phyloP scores from a whole-genome alignment of 2,888 invertebrate genomes.

The Acholoe squamosa region DNA sequence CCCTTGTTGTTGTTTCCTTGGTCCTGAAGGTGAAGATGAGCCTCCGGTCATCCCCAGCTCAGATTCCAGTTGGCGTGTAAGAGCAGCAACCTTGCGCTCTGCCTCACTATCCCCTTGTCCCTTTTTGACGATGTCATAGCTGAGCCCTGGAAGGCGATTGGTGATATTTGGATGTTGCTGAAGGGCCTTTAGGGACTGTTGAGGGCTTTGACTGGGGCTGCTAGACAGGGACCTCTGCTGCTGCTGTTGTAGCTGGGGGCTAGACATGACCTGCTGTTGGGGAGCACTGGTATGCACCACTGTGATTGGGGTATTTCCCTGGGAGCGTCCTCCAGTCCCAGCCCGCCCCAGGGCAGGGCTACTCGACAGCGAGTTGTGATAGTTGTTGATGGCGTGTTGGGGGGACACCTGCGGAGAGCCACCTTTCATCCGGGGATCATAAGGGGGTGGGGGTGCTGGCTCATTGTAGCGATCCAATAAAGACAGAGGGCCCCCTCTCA shows the following conservation, averaged over 20 bases:
- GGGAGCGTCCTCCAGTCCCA: background rate
- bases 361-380: constrained; percentile 64
- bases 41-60: constrained; percentile 68
- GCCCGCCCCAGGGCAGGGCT: constrained; percentile 64
- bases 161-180: background rate
- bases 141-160: constrained; percentile 64
- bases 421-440: constrained; percentile 65
- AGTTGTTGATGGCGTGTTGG: constrained; percentile 61
- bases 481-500: constrained; percentile 31
- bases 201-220: background rate
- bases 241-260: background rate
- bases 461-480: constrained; percentile 71
- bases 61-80: constrained; percentile 79
- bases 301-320: constrained; percentile 45
- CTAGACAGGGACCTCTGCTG: background rate
- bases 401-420: constrained; percentile 63
- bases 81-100: constrained; percentile 80
- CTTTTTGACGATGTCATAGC: constrained; percentile 70
- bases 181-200: background rate
- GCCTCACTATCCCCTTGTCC: constrained; percentile 71
- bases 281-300: constrained; percentile 18
- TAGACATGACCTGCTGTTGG: constrained; percentile 10
- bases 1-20: constrained; percentile 1
- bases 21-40: constrained; percentile 45
- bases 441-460: constrained; percentile 70